Evolutionary conservation across 37 sponge, comb jelly and placozoan genomes (phyloP).

Genomic region (Beroe forskalii): DNA sequence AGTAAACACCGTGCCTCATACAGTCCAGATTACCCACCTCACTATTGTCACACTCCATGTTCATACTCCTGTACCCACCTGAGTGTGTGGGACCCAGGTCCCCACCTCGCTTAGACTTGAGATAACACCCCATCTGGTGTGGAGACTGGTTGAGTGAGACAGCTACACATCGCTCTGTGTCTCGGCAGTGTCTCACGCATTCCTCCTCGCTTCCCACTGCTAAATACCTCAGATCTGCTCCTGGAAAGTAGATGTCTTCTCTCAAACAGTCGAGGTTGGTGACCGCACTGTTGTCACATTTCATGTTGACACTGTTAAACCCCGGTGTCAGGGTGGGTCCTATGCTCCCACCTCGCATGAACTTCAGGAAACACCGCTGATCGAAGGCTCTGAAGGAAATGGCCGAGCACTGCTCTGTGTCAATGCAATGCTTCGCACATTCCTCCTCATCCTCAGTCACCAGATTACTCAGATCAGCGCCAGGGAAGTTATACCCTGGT

Average conservation of each 20-base stretch:
- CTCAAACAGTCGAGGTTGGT: slow-evolving; percentile 2
- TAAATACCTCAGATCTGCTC: background rate
- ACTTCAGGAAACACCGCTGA: background rate
- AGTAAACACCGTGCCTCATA: background rate
- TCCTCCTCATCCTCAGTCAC: background rate
- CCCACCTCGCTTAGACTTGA: background rate
- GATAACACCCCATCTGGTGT: background rate
- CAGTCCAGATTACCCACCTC: background rate
- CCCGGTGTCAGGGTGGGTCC: background rate
- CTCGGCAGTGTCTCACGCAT: slow-evolving; percentile 8
- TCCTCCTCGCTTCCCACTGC: background rate
- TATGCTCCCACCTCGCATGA: background rate
- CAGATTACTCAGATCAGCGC: background rate
- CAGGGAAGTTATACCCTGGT: background rate
- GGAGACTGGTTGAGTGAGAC: background rate
- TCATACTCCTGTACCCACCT: background rate
- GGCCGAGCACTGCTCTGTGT: background rate
- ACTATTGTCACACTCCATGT: slow-evolving; percentile 26
- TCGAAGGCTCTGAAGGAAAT: background rate
- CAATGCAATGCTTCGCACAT: background rate
- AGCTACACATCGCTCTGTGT: background rate
- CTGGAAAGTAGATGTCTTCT: background rate
- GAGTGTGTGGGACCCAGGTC: background rate
- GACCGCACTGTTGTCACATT: slow-evolving; percentile 3
- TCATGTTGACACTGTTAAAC: background rate